phyloP scores from a whole-genome alignment of 2,797 vertebrate species.

The Ibycter americanus region DNA sequence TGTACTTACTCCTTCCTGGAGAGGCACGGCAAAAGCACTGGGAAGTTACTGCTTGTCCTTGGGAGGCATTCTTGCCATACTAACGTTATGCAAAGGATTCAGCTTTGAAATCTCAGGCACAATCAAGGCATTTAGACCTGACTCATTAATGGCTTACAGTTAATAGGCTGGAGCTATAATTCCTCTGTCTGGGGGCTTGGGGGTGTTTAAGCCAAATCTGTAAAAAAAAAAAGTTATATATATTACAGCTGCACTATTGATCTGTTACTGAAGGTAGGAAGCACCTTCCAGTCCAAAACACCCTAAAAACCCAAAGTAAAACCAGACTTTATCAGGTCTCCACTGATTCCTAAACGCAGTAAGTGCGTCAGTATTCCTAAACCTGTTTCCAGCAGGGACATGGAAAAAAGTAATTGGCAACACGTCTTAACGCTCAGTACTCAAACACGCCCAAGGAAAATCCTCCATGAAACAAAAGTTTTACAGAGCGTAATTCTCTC shows the following conservation, averaged over 20 bases:
- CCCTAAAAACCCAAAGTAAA: background rate
- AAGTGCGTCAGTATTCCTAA: background rate
- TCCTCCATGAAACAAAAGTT: background rate
- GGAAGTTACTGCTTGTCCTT: slow-evolving; percentile 22
- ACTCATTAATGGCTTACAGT: background rate
- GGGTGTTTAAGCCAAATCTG: background rate
- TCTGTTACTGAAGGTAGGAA: background rate
- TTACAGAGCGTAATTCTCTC: background rate
- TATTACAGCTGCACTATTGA: background rate
- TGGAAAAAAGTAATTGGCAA: background rate
- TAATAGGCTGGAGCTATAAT: slow-evolving; percentile 43
- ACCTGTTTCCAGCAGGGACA: background rate
- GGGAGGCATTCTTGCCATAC: slow-evolving; percentile 29
- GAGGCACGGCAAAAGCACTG: background rate
- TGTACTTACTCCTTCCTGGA: background rate
- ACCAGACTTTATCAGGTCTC: background rate
- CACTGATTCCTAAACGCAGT: background rate
- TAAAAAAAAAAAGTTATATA: background rate
- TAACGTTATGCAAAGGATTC: background rate
- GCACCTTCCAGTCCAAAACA: background rate
- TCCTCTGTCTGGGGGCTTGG: background rate
- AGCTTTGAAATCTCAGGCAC: slow-evolving; percentile 13
- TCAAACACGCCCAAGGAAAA: background rate
- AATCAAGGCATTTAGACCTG: background rate
- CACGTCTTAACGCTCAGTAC: background rate